Percentiles rank a stretch among this genome's conserved stretches.
Evolutionary conservation across 2,113 vertebrate genomes (phyloP).

Genomic region (Lophius piscatorius): DNA sequence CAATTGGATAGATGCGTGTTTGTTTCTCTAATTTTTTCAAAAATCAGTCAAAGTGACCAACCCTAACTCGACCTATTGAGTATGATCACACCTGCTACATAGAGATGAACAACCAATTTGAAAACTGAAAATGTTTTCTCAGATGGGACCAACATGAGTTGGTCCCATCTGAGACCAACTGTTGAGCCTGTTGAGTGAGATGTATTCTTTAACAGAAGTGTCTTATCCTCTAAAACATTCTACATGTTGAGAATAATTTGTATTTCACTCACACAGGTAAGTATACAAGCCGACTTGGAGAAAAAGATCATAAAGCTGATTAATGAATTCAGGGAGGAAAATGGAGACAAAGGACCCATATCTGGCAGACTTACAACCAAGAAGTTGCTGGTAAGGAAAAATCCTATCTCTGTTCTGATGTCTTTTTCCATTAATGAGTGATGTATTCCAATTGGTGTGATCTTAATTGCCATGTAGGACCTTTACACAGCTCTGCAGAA

Average conservation of each 20-base stretch:
- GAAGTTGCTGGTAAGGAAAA: slow-evolving; percentile 88
- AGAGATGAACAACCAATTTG: too few species aligned
- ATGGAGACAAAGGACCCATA: slow-evolving; percentile 86
- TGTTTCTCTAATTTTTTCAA: too few species aligned
- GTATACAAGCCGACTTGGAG: slow-evolving; percentile 89
- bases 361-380: slow-evolving; percentile 93
- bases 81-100: too few species aligned
- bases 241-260: neutral
- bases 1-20: too few species aligned
- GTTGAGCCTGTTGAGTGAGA: too few species aligned
- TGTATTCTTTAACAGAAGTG: too few species aligned
- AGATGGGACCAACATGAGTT: too few species aligned
- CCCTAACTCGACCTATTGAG: too few species aligned
- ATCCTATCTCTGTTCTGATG: neutral
- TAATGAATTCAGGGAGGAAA: slow-evolving; percentile 90
- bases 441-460: neutral
- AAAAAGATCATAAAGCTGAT: slow-evolving; percentile 92
- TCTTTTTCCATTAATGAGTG: neutral
- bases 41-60: too few species aligned
- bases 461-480: slow-evolving; percentile 79
- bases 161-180: too few species aligned
- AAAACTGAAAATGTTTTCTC: too few species aligned
- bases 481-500: slow-evolving; percentile 92
- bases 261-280: slow-evolving; percentile 79
- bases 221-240: too few species aligned